Base-by-base conservation (phyloP, 1,140 invertebrate species). In the Bombus sylvicola region DNA sequence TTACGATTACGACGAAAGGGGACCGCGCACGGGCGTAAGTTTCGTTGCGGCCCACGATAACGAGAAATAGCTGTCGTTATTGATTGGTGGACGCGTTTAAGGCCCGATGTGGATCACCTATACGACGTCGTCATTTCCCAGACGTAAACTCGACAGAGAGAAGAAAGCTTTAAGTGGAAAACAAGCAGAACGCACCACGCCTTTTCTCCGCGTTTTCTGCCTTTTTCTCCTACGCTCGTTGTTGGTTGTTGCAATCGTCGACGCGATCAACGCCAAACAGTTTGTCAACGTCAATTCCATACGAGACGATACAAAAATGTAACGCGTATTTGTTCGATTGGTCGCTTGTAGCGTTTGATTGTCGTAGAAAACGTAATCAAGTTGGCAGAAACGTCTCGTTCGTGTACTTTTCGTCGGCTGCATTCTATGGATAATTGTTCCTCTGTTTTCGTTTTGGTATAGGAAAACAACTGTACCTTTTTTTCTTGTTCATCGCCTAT, bases 1-100 rank as follows among this genome's bases (percentile, higher is more conserved):
- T 73, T 64, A 74, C 80, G 69, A 73, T 81, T 73, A 62, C 80
- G n/a, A 37, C 18, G 78, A 53, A 59, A 37, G 80, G 72, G 80
- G 69, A 73, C 53, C 37, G 34, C 15, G 53, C 47, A 53, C 47
- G 47, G 47, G 18, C 18, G 47, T 22, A 72, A 41, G 37, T 71
- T 71, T 72, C 25, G 34, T 34, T 15, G 28, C n/a, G 53, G 41
- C n/a, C 28, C 12, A n/a, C 69, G 72, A 76, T 76, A 83, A 57
- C 81, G 62, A 76, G 81, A 41, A 76, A 76, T 62, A 41, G 43
- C 41, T 57, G 69, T 68, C 72, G 39, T 22, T 34, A 53, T 53
- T 18, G 31, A 59, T 13, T 31, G 68, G 25, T 57, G 22, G 28
- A 37, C 62, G 62, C 62, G 62, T 64, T 64, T 64, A n/a, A 59